Base-by-base conservation (phyloP, 1,140 invertebrate genomes). In the Diploscapter pachys region DNA sequence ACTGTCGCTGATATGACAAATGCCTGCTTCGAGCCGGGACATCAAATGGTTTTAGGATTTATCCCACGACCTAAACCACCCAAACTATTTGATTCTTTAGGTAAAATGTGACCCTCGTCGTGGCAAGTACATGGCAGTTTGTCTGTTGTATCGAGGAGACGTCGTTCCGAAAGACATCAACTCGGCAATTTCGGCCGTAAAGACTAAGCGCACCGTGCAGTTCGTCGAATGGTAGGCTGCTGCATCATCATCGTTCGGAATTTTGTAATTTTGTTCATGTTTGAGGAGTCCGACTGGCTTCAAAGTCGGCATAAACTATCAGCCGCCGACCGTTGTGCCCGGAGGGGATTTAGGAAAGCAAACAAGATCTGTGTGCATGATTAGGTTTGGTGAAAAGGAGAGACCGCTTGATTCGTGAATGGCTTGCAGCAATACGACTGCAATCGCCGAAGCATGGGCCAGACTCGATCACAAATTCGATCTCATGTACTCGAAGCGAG, bases 181-280 rank as follows among this genome's bases (percentile, higher is more conserved):
- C 85, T 91, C 92, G 11, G 92, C 93, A 59, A 93, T 93, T 80
- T 91, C 91, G 3, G 89, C 90, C 49, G 92, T 93, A 86, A 93
- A 93, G 86, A 93, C 91, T 0, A 91, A 92, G 82, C 87, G 92
- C 57, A 91, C 90, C 73, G 92, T 92, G 76, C 87, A 92, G 82
- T 92, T 92, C 83, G 91, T 92, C 1, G 91, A 92, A 85, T 92
- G 91, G 91, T 92, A 53, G 50, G 50, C 13, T 3, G 13, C 9
- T 49, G 50, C 11, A 13, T 4, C 31, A 31, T 54, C 8, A 13
- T 53, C 31, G 3, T 8, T 31, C 31, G 0, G 31, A 31, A 31
- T 31, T 31, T 31, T 53, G n/a, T 6, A 3, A 50, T 59, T 9
- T 4, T 31, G 49, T 3, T 53, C n/a, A 56, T 13, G 6, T 62